These are phyloP conservation scores for Falco peregrinus DNA, from an alignment of 2,797 vertebrate species.

Conservation along the genomic window DNA sequence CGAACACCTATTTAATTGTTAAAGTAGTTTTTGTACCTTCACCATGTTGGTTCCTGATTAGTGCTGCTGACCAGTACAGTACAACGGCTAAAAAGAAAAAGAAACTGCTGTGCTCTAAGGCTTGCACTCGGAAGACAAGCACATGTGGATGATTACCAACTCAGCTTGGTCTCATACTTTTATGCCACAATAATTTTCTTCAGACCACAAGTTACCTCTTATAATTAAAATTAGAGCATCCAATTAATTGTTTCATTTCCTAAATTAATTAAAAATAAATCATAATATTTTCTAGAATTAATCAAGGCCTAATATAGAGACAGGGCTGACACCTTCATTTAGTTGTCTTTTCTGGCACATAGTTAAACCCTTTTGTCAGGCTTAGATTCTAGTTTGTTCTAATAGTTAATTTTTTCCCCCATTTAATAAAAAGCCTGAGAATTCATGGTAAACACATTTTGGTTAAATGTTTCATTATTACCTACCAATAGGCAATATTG, in stretches of 20 bases:
- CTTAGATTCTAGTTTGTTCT: not conserved
- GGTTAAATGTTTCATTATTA: not conserved
- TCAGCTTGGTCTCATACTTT: not conserved
- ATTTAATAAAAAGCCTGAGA: no score
- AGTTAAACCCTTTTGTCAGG: not conserved
- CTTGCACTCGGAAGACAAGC: not conserved
- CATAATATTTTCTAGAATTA: not conserved
- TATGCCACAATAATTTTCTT: not conserved
- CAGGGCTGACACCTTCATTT: not conserved
- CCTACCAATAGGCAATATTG: not conserved
- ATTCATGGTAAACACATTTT: not conserved
- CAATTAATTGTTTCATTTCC: not conserved
- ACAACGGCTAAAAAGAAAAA: not conserved
- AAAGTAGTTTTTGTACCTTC: not conserved
- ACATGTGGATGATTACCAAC: not conserved
- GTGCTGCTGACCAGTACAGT: not conserved
- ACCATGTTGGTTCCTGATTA: not conserved
- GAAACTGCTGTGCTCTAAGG: not conserved
- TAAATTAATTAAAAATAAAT: not conserved
- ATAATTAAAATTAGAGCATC: not conserved
- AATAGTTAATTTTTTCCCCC: not conserved
- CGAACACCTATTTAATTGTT: not conserved
- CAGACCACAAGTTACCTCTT: not conserved
- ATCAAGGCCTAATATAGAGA: not conserved
- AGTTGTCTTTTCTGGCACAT: fast-evolving